Evolutionary conservation across 2,113 vertebrate genomes (phyloP).

Genomic region (Tympanuchus pallidicinctus): DNA sequence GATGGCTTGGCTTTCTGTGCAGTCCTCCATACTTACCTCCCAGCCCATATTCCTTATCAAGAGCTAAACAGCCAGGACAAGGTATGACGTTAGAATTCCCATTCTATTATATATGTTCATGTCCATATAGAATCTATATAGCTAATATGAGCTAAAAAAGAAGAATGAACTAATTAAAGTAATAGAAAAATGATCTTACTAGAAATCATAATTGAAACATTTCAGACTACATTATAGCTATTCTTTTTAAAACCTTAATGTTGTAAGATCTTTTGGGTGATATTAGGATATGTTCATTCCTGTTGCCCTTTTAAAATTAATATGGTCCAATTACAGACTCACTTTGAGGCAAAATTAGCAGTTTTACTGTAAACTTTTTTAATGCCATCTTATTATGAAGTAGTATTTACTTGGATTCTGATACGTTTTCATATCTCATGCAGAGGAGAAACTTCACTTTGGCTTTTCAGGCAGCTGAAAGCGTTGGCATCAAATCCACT

Average conservation of each 20-base stretch:
- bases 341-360: background rate
- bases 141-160: background rate
- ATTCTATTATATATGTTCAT: background rate
- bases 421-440: background rate
- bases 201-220: background rate
- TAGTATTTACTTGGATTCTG: conserved; percentile 2
- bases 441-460: conserved; percentile 96
- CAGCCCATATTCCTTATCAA: conserved; percentile 96
- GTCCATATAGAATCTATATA: rapidly evolving
- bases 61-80: conserved; percentile 95
- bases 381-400: background rate
- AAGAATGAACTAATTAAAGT: background rate
- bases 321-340: background rate
- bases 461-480: conserved; percentile 97
- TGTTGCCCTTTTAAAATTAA: background rate
- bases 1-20: conserved; percentile 96
- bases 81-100: conserved; percentile 70
- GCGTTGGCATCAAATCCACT: conserved; percentile 97
- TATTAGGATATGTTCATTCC: background rate
- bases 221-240: background rate
- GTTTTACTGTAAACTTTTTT: background rate
- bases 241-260: background rate
- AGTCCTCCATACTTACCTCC: conserved; percentile 94
- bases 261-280: background rate
- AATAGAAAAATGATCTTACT: background rate